Evolutionary conservation across 2,888 invertebrate species (phyloP), one percentile per base, ranked within the genome.

Genomic region (Lasioglossum figueresi): DNA sequence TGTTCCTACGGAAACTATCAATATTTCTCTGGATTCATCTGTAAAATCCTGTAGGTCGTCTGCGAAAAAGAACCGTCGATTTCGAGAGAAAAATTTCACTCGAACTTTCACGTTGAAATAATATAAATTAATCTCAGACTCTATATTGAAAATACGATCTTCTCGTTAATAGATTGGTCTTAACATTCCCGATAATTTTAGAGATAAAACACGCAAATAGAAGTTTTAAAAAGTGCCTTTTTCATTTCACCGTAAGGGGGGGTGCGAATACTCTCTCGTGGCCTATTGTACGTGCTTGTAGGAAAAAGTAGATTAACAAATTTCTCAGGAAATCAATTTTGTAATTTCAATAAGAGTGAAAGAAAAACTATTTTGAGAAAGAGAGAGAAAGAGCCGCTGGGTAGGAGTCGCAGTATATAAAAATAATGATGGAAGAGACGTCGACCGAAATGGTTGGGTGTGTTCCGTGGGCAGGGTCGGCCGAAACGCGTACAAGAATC

Each of bases 1-100:
- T 83, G 72, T 83, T 73, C 78, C 84, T 73, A 73, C 72, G 70
- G 43, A 3, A 43, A 59, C 66, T 66, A 27, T 37, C 84, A 66
- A 79, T 84, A 79, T 68, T 73, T n/a, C 23, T 45, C 34, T 14
- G 76, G 27, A 73, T 73, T 56, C 48, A 63, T n/a, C 66, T 43
- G 16, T 66, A 37, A 70, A 23, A 76, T 80, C 68, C 52, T 66
- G 14, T 4, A n/a, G 70, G 5, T n/a, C 10, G 45, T 45, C 14
- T 12, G n/a, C 31, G 5, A 63, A 37, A 63, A 45, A 59, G 45
- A 73, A 34, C 43, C 10, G 10, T 43, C n/a, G 31, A 8, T 63
- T 34, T 31, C 3, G 16, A 34, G 3, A 31, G 31, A 8, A 8
- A 3, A 19, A 63, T 63, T 8, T 63, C 31, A 19, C 31, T 19